These are phyloP conservation scores for Philopotamus ludificatus DNA, from an alignment of 1,140 invertebrate species.

Conservation along the genomic window DNA sequence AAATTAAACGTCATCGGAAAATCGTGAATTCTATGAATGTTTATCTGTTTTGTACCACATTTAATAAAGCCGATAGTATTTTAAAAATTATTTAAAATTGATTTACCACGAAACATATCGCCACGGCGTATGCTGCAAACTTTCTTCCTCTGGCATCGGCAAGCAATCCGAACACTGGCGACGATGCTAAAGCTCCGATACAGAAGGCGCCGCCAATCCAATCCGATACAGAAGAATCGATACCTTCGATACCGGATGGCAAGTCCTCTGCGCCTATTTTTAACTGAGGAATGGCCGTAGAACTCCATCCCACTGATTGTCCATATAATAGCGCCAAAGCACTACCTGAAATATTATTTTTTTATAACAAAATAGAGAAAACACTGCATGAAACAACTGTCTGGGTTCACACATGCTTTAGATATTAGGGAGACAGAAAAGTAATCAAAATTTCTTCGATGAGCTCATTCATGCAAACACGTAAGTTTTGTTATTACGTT, in stretches of 20 bases:
- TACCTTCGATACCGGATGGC: slow-evolving; percentile 14
- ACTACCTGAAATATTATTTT: not conserved
- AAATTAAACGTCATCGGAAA: no score
- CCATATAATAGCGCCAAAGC: slow-evolving; percentile 12
- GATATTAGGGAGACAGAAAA: no score
- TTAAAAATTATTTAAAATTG: no score
- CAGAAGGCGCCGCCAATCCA: slow-evolving; percentile 35
- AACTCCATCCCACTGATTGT: slow-evolving; percentile 12
- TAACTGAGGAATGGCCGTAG: slow-evolving; percentile 16
- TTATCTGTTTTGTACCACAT: no score
- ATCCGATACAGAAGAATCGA: slow-evolving; percentile 14
- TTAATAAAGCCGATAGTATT: no score
- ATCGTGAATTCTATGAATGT: no score
- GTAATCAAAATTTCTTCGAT: no score
- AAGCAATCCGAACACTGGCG: slow-evolving; percentile 28
- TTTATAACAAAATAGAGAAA: no score
- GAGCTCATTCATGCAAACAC: no score
- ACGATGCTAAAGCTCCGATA: slow-evolving; percentile 25
- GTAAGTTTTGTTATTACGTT: no score
- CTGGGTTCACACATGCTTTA: no score
- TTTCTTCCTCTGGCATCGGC: slow-evolving; percentile 31
- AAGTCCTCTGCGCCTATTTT: slow-evolving; percentile 2
- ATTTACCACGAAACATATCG: slow-evolving; percentile 25
- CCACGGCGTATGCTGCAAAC: slow-evolving; percentile 23
- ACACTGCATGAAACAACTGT: no score